phyloP scores from a whole-genome alignment of 1,140 invertebrate genomes.

The Oreohelix idahoensis region DNA sequence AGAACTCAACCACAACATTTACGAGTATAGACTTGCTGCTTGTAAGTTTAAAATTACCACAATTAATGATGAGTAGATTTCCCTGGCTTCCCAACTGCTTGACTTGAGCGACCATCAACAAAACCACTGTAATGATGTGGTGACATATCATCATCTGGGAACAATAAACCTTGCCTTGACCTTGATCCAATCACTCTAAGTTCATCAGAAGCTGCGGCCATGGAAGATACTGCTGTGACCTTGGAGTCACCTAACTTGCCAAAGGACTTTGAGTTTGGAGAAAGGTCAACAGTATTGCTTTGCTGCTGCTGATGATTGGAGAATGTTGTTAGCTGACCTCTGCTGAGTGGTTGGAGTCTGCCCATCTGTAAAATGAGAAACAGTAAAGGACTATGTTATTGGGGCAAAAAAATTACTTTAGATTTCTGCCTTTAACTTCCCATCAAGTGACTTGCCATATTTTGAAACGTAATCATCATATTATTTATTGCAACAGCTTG shows the following conservation, averaged over 20 bases:
- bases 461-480: too few relatives aligned
- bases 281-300: not conserved
- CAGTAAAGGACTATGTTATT: not conserved
- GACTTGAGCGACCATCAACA: not conserved
- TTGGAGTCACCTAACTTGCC: conserved; percentile 1
- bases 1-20: too few relatives aligned
- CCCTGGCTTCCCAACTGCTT: not conserved
- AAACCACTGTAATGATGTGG: not conserved
- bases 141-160: not conserved
- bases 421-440: too few relatives aligned
- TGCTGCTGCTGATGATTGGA: not conserved
- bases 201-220: not conserved
- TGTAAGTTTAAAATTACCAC: too few relatives aligned
- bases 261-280: conserved; percentile 7
- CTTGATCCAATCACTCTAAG: conserved; percentile 2
- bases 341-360: conserved; percentile 9
- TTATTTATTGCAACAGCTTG: too few relatives aligned
- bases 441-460: too few relatives aligned
- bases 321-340: not conserved
- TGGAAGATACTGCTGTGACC: not conserved
- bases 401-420: too few relatives aligned
- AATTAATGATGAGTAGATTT: not conserved
- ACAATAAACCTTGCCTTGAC: not conserved
- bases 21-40: too few relatives aligned
- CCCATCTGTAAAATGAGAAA: not conserved